Conservation (phyloP, 2,888 invertebrate species). For the Pseudococcus longispinus region DNA sequence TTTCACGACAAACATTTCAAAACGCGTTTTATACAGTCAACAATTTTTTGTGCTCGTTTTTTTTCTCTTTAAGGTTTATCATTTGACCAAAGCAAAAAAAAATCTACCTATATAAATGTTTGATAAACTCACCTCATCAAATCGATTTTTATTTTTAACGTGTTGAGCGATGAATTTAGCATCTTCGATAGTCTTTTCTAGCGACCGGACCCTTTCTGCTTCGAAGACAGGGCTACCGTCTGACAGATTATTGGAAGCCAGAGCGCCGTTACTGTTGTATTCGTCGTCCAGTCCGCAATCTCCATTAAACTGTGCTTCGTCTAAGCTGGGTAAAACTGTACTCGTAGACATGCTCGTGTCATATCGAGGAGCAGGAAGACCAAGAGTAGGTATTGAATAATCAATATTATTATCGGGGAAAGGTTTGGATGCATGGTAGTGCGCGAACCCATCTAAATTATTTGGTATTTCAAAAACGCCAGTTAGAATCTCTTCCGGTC, state of each 20-base stretch:
- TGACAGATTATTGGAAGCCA: conserved; percentile 61
- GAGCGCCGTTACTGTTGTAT: conserved; percentile 69
- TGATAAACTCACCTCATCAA: conserved; percentile 84
- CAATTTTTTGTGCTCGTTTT: neutral
- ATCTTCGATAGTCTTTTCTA: conserved; percentile 91
- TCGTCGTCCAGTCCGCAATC: conserved; percentile 81
- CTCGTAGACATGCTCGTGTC: conserved; percentile 62
- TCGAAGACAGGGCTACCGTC: conserved; percentile 82
- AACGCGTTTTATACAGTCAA: conserved; percentile 6
- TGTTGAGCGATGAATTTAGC: conserved; percentile 95
- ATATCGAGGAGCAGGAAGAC: conserved; percentile 52
- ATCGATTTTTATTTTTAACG: conserved; percentile 92
- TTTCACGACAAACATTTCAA: neutral
- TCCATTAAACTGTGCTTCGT: conserved; percentile 67
- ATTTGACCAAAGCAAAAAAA: neutral
- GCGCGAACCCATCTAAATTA: conserved; percentile 40
- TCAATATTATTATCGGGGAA: conserved; percentile 25
- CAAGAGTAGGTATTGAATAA: conserved; percentile 51
- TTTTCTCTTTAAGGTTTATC: neutral
- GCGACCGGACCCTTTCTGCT: conserved; percentile 66
- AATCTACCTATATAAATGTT: neutral
- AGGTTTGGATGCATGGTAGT: conserved; percentile 3
- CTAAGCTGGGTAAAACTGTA: conserved; percentile 71
- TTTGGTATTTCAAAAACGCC: conserved; percentile 50
- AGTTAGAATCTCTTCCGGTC: conserved; percentile 42